phyloP scores from a whole-genome alignment of 2,888 invertebrate species.

The Bugulina stolonifera region DNA sequence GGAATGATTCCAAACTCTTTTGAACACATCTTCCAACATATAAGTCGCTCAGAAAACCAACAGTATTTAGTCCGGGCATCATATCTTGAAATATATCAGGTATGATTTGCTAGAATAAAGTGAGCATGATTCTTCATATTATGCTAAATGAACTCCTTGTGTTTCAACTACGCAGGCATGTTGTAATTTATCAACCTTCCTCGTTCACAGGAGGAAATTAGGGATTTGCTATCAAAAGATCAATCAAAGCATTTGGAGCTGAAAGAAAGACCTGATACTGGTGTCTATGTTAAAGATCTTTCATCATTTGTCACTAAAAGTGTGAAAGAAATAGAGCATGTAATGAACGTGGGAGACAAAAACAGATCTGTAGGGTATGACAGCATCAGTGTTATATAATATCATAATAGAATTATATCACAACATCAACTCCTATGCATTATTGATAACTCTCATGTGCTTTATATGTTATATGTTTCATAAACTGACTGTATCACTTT shows the following conservation, averaged over 20 bases:
- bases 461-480: too few species aligned
- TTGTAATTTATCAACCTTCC: neutral
- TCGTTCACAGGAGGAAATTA: conserved; percentile 56
- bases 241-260: conserved; percentile 66
- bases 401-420: too few species aligned
- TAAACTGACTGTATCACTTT: too few species aligned
- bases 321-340: conserved; percentile 82
- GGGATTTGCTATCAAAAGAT: conserved; percentile 68
- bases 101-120: too few species aligned
- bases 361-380: conserved; percentile 86
- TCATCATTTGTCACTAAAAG: conserved; percentile 91
- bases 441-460: too few species aligned
- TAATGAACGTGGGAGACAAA: conserved; percentile 87
- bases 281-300: conserved; percentile 91
- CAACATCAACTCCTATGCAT: too few species aligned
- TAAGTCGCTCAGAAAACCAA: conserved; percentile 80
- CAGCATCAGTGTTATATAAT: too few species aligned
- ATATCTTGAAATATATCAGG: conserved; percentile 95
- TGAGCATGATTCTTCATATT: neutral
- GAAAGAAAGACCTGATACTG: conserved; percentile 71
- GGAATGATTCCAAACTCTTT: conserved; percentile 94
- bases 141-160: neutral
- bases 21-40: conserved; percentile 93
- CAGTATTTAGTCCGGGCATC: conserved; percentile 93
- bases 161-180: neutral